Evolutionary conservation across 1,140 invertebrate genomes (phyloP).

Genomic region (Trissolcus basalis): DNA sequence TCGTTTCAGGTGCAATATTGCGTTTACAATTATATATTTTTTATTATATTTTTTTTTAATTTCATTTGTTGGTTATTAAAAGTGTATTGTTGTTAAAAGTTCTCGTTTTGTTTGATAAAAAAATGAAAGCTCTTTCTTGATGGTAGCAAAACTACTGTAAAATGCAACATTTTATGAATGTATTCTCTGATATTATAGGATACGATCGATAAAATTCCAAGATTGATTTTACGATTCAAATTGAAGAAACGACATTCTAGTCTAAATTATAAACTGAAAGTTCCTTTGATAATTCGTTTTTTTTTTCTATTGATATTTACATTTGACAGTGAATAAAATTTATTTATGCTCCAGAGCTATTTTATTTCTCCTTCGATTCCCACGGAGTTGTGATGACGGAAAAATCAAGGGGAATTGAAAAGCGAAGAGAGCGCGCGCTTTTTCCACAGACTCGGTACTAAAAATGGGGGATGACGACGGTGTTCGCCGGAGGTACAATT

Average conservation of each 20-base stretch:
- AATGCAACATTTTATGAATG: no score
- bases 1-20: slow-evolving; percentile 32
- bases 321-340: slow-evolving; percentile 33
- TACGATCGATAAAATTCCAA: neutral
- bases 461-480: slow-evolving; percentile 36
- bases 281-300: slow-evolving; percentile 23
- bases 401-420: slow-evolving; percentile 6
- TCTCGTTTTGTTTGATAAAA: slow-evolving; percentile 13
- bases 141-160: neutral
- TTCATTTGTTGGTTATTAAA: slow-evolving; percentile 17
- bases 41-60: slow-evolving; percentile 1
- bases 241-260: slow-evolving; percentile 18
- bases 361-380: neutral
- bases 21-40: slow-evolving; percentile 10
- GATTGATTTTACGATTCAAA: neutral
- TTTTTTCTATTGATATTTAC: no score
- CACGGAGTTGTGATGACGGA: neutral
- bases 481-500: slow-evolving; percentile 59
- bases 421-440: neutral
- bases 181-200: neutral
- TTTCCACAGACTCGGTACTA: slow-evolving; percentile 19
- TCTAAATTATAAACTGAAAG: slow-evolving; percentile 31
- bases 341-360: slow-evolving; percentile 14
- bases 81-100: slow-evolving; percentile 21
- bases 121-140: neutral